These are phyloP conservation scores for Orycteropus afer DNA, from an alignment of 2,113 vertebrate species.

Conservation along the genomic window DNA sequence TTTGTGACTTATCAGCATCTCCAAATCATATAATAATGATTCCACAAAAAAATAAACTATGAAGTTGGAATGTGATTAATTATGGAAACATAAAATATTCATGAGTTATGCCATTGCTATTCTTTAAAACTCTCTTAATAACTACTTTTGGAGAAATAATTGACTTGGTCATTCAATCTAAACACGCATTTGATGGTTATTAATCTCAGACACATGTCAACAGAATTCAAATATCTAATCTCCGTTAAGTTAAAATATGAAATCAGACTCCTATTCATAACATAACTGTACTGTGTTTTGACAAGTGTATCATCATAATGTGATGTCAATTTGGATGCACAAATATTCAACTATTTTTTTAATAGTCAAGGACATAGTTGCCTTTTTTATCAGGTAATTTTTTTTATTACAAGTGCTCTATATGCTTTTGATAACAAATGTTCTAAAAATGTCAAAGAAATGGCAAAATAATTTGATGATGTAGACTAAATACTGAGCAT, in stretches of 20 bases:
- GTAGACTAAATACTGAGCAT: neutral
- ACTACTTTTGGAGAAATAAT: constrained; percentile 84
- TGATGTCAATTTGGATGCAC: constrained; percentile 21
- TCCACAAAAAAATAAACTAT: constrained; percentile 72
- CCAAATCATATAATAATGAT: constrained; percentile 76
- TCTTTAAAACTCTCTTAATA: constrained; percentile 78
- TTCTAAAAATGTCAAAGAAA: neutral
- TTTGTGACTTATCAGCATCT: constrained; percentile 60
- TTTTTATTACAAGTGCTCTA: neutral
- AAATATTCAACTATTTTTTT: constrained; percentile 57
- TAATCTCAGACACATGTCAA: constrained; percentile 78
- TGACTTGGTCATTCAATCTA: constrained; percentile 82
- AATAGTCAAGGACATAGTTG: neutral
- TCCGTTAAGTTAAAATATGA: constrained; percentile 82
- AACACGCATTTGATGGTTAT: constrained; percentile 83
- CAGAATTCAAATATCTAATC: constrained; percentile 82
- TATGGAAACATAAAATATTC: constrained; percentile 81
- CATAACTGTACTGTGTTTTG: constrained; percentile 64
- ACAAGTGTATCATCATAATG: constrained; percentile 66
- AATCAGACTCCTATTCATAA: constrained; percentile 75
- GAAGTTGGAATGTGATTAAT: constrained; percentile 79
- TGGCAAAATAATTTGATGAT: neutral
- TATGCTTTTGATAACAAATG: constrained; percentile 14
- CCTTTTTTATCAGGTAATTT: constrained; percentile 42
- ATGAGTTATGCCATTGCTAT: constrained; percentile 76